Evolutionary conservation across 2,888 invertebrate genomes (phyloP).

Genomic region (Lumbricus terrestris): DNA sequence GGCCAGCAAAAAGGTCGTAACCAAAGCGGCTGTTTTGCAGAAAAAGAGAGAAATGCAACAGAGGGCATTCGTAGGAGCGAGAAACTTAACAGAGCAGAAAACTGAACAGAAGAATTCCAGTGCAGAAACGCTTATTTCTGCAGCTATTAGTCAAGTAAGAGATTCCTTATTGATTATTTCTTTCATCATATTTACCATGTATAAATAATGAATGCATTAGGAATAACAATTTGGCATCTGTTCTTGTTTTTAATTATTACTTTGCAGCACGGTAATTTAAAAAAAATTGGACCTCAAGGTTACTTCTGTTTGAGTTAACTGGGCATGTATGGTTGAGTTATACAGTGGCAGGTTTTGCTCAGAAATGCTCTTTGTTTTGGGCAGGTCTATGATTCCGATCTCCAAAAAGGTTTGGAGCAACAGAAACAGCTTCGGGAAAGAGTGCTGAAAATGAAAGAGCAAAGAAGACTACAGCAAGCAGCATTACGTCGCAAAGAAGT

Average conservation of each 20-base stretch:
- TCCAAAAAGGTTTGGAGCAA: constrained; percentile 9
- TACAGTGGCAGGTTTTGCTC: not conserved
- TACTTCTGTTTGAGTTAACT: not conserved
- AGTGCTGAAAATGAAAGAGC: constrained; percentile 13
- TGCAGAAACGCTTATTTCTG: not conserved
- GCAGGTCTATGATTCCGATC: not conserved
- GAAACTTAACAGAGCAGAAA: not conserved
- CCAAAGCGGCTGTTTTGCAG: not conserved
- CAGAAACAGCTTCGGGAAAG: constrained; percentile 5
- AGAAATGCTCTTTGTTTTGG: not conserved
- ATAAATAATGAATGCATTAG: not conserved
- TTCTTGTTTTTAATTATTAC: not conserved
- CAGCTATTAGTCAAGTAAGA: not conserved
- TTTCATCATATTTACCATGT: not conserved
- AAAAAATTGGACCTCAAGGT: not conserved
- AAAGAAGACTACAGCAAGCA: constrained; percentile 7
- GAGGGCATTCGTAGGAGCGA: not conserved
- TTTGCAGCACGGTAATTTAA: not conserved
- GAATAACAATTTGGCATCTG: not conserved
- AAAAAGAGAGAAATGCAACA: not conserved
- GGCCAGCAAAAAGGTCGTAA: not conserved
- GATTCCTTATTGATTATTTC: not conserved
- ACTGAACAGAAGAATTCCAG: not conserved
- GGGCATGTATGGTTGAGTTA: not conserved
- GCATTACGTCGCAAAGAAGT: not conserved